A percentile compares a stretch with the other conserved stretches of the same genome.
Evolutionary conservation across 2,113 vertebrate genomes (phyloP).

Genomic region (Pygoscelis adeliae): DNA sequence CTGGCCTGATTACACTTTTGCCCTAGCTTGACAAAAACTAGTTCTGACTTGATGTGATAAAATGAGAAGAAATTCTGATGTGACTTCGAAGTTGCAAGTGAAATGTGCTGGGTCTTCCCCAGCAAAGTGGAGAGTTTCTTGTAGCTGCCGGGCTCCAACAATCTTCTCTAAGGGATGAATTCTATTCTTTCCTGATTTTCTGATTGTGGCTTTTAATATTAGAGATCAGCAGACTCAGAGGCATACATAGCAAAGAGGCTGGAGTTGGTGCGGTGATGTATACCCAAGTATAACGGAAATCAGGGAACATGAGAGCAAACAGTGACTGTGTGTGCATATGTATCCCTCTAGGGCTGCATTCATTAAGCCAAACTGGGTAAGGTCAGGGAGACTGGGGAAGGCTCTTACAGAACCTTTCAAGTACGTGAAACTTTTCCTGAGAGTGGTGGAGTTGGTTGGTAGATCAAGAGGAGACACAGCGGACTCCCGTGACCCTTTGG

Average conservation of each 20-base stretch:
- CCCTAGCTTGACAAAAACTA: not conserved
- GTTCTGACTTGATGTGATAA: slow-evolving; percentile 16
- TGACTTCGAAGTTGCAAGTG: not conserved
- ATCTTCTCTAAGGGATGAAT: not conserved
- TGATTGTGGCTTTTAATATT: not conserved
- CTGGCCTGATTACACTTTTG: slow-evolving; percentile 6
- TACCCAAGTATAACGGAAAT: not conserved
- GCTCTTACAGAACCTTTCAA: not conserved
- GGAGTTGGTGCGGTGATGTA: not conserved
- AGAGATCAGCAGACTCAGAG: not conserved
- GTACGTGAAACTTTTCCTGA: not conserved
- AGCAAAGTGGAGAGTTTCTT: not conserved
- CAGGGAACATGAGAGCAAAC: not conserved
- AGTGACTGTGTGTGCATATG: not conserved
- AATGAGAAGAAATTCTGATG: slow-evolving; percentile 16
- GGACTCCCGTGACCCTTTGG: not conserved
- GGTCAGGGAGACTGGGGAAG: not conserved
- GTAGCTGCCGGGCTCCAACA: not conserved
- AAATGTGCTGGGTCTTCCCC: not conserved
- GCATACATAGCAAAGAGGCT: accelerated
- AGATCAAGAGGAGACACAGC: not conserved
- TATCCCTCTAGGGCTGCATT: not conserved
- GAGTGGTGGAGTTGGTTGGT: not conserved
- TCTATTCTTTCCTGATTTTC: not conserved
- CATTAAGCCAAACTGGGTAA: not conserved